Base-by-base conservation (phyloP, 2,888 invertebrate species). In the Folsomia candida region DNA sequence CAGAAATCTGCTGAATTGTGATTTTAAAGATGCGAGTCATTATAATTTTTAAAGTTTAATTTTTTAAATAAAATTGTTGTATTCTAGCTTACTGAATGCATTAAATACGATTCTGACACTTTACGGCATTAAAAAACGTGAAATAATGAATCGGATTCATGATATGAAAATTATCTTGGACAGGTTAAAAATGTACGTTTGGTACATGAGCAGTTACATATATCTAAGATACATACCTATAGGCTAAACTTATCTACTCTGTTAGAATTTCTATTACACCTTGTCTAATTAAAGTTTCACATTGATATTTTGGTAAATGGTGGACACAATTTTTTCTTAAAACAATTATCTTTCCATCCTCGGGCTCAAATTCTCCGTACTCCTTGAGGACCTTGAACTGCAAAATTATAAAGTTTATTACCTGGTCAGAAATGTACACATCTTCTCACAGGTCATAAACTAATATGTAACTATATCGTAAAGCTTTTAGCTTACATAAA, bases 321-420 rank as follows among this genome's bases (percentile, higher is more conserved):
- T 97, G 95, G 83, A 94, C 90, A 76, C 93, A 94, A 82, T 96
- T 92, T 83, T 93, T 93, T 83, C 92, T 94, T 24, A 98, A 85
- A 77, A 91, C 86, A 25, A 98, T 88, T 3, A 92, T 88, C 81
- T 92, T 92, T n/a, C 97, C 98, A 85, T 94, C 93, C 80, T 93
- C 94, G 11, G 97, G 86, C 83, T 97, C 97, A 80, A 94, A 89
- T 82, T 93, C 94, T 0, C 98, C 98, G 84, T 95, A 95, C 83
- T 98, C 94, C 60, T 88, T 86, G 60, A 94, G 82, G 82, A 96
- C 97, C 20, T 93, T 86, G 1, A 89, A 89, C 87, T 88, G 75
- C 27, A 67, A 71, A 27, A 25, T 26, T 61, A 54, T 4, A 22
- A 26, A 64, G n/a, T n/a, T n/a, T n/a, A n/a, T n/a, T n/a, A n/a